Conservation (phyloP, 2,113 vertebrate genomes). For the Chauna torquata region DNA sequence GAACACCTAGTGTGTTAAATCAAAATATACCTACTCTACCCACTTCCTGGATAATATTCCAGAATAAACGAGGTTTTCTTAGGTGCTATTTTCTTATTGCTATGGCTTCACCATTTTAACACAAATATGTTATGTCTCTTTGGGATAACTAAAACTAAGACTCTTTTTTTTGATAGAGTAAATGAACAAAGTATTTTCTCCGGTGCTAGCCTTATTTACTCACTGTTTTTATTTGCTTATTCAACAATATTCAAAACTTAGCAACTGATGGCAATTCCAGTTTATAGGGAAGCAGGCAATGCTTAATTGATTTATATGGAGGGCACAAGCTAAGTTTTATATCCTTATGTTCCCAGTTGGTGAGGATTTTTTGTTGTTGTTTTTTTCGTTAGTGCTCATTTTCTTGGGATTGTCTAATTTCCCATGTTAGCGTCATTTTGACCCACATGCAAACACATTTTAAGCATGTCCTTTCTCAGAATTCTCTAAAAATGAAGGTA, state of each 20-base stretch:
- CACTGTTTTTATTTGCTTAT: background rate
- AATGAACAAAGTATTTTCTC: background rate
- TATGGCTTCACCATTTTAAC: background rate
- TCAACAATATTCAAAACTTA: background rate
- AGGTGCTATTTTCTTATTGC: background rate
- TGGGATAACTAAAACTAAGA: background rate
- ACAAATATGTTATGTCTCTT: background rate
- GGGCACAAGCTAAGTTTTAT: background rate
- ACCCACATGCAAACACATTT: background rate
- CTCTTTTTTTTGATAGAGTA: background rate
- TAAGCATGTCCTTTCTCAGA: background rate
- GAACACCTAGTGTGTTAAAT: background rate
- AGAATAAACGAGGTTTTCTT: background rate
- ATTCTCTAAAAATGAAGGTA: background rate
- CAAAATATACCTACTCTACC: background rate
- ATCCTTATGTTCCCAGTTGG: background rate
- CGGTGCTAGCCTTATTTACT: background rate
- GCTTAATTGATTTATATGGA: rapidly evolving
- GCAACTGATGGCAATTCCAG: background rate
- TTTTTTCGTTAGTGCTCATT: background rate
- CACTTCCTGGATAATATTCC: background rate
- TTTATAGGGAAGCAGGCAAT: background rate
- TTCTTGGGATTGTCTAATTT: background rate
- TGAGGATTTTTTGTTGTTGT: background rate
- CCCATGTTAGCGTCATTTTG: background rate